A percentile compares a stretch with the other conserved stretches of the same genome.
These are phyloP conservation scores for Bryconaethiops microstoma DNA, from an alignment of 2,797 vertebrate genomes.

Conservation along the genomic window DNA sequence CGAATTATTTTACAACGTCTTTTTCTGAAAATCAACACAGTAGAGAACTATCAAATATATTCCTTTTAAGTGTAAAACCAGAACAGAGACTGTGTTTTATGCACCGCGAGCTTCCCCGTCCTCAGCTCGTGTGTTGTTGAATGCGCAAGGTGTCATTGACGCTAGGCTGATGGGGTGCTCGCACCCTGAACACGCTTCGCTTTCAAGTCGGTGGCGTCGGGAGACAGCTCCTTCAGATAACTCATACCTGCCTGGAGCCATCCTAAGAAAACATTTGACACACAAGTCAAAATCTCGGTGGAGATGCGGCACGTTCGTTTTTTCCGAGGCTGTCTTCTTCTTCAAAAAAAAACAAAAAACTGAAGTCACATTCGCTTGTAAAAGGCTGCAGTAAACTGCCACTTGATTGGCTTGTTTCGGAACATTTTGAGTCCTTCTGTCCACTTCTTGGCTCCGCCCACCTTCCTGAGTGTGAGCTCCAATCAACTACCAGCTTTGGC, in stretches of 20 bases:
- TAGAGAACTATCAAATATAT: too few relatives aligned
- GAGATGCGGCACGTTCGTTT: background rate
- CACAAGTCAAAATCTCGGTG: background rate
- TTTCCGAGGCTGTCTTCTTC: background rate
- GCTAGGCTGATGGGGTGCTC: background rate
- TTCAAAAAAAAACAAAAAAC: background rate
- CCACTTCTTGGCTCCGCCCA: background rate
- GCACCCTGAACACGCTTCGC: background rate
- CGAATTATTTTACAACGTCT: background rate
- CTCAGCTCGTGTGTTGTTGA: background rate
- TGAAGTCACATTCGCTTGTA: background rate
- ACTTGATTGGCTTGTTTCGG: too few relatives aligned
- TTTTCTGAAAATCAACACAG: too few relatives aligned
- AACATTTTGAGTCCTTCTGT: constrained; percentile 2
- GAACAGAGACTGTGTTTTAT: background rate
- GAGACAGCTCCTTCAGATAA: background rate
- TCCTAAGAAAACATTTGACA: background rate
- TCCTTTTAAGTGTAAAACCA: too few relatives aligned
- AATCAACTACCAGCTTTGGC: background rate
- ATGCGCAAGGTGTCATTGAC: background rate
- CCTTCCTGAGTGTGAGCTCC: background rate
- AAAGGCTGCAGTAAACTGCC: background rate
- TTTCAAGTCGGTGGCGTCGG: background rate
- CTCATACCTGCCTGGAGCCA: background rate
- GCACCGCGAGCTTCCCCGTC: background rate